phyloP scores from a whole-genome alignment of 2,797 vertebrate genomes.

The Australoheros facetus region DNA sequence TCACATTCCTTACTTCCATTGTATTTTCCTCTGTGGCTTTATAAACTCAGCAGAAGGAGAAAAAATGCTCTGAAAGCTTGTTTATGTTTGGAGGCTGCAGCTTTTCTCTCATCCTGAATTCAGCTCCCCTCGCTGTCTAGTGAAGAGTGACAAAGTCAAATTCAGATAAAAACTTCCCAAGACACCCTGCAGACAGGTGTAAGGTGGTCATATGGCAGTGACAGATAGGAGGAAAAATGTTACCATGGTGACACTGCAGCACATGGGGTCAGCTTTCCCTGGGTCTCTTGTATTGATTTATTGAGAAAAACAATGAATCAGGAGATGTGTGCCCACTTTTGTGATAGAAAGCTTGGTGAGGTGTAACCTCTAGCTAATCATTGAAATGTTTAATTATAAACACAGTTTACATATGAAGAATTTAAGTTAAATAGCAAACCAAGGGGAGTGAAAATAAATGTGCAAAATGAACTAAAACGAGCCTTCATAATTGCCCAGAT shows the following conservation, averaged over 20 bases:
- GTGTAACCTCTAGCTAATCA: not conserved
- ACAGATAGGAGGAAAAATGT: slow-evolving; percentile 25
- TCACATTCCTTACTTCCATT: not conserved
- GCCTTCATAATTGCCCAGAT: not conserved
- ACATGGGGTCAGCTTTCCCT: not conserved
- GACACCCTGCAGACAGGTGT: slow-evolving; percentile 41
- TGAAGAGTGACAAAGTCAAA: slow-evolving; percentile 62
- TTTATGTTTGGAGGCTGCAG: slow-evolving; percentile 34
- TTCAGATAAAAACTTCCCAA: slow-evolving; percentile 45
- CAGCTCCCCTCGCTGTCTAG: slow-evolving; percentile 23
- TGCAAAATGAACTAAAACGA: not conserved
- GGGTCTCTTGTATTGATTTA: slow-evolving; percentile 15
- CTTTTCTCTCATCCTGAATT: slow-evolving; percentile 42
- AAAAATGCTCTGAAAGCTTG: slow-evolving; percentile 13
- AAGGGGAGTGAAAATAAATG: not conserved
- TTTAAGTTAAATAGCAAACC: not conserved
- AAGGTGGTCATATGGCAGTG: slow-evolving; percentile 47
- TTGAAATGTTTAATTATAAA: not conserved
- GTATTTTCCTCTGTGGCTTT: not conserved
- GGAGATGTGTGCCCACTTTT: not conserved
- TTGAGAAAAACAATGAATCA: slow-evolving; percentile 12
- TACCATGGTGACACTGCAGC: slow-evolving; percentile 39
- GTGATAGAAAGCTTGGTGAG: not conserved
- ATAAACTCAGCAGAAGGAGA: not conserved
- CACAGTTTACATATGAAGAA: not conserved